Conservation (phyloP, 2,888 invertebrate species). For the Coenonympha arcania region DNA sequence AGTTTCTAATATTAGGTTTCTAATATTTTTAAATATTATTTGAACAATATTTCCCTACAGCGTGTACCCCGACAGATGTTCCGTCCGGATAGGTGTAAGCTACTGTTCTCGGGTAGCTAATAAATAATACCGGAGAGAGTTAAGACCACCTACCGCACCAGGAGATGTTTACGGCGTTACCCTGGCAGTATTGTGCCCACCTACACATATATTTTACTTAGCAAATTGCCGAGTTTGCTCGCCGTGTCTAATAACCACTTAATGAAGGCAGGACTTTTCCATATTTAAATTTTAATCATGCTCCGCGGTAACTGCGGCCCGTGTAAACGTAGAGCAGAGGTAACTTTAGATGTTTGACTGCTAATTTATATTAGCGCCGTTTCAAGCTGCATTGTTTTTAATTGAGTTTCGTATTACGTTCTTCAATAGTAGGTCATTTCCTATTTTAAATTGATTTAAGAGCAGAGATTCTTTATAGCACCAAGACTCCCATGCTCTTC, state of each 20-base stretch:
- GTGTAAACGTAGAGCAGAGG: constrained; percentile 17
- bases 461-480: no score
- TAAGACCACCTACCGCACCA: constrained; percentile 70
- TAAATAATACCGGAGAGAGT: constrained; percentile 70
- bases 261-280: constrained; percentile 52
- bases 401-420: no score
- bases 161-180: constrained; percentile 62
- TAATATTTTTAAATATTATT: constrained; percentile 7
- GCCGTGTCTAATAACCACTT: constrained; percentile 69
- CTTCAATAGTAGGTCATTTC: no score
- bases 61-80: constrained; percentile 31
- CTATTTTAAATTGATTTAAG: no score
- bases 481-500: no score
- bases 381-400: constrained; percentile 3
- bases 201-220: constrained; percentile 70
- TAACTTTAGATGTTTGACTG: constrained; percentile 16
- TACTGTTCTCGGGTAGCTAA: constrained; percentile 42
- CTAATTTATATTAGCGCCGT: constrained; percentile 8
- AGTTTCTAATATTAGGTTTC: not conserved
- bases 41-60: constrained; percentile 12
- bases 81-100: constrained; percentile 28
- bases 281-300: constrained; percentile 33
- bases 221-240: constrained; percentile 68
- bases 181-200: constrained; percentile 63
- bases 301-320: constrained; percentile 16